Percentiles rank a stretch among this genome's conserved stretches.
These are phyloP conservation scores for Brachylomia viminalis DNA, from an alignment of 2,888 invertebrate genomes.

Conservation along the genomic window DNA sequence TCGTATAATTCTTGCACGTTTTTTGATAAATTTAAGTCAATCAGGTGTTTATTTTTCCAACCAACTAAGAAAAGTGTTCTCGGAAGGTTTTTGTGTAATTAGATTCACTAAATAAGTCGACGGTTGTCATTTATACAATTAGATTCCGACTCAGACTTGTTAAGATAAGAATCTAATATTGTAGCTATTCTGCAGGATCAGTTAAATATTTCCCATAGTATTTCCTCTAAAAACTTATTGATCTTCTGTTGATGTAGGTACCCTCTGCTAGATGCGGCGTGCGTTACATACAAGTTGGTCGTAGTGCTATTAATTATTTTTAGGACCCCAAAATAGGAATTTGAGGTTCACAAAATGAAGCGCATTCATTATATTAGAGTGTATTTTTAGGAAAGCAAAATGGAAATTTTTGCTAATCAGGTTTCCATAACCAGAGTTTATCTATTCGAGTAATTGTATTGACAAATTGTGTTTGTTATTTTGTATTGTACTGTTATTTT, in stretches of 20 bases:
- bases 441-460: no score
- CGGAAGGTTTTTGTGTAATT: neutral
- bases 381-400: no score
- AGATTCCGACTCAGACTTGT: neutral
- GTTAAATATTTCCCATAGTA: no score
- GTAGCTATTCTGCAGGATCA: no score
- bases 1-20: neutral
- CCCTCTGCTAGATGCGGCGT: neutral
- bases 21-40: neutral
- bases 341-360: neutral
- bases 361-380: neutral
- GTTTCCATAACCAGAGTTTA: no score
- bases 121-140: slow-evolving; percentile 1
- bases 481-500: no score
- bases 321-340: neutral
- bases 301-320: neutral
- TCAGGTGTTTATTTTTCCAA: neutral
- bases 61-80: neutral
- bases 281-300: neutral
- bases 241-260: neutral
- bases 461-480: no score
- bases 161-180: neutral
- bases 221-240: no score
- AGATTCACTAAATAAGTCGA: neutral
- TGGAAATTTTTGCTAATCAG: no score